phyloP scores from a whole-genome alignment of 2,888 invertebrate genomes.

The Pandemis heparana region DNA sequence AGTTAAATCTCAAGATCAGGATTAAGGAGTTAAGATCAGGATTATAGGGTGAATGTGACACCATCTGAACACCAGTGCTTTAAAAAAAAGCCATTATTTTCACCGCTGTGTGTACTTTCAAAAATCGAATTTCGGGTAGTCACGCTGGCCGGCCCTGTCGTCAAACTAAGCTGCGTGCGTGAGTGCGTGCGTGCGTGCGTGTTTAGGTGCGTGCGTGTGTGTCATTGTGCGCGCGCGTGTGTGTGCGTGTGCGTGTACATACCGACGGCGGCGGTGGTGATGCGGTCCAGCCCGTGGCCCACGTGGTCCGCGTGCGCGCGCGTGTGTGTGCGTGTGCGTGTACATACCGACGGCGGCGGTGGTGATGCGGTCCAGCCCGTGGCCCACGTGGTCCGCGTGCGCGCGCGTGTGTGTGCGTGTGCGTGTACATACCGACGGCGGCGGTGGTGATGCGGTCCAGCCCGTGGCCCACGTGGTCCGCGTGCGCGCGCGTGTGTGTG shows the following conservation, averaged over 20 bases:
- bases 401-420: slow-evolving; percentile 91
- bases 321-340: slow-evolving; percentile 85
- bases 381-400: slow-evolving; percentile 99
- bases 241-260: slow-evolving; percentile 55
- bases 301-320: slow-evolving; percentile 99
- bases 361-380: slow-evolving; percentile 97
- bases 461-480: slow-evolving; percentile 99
- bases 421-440: slow-evolving; percentile 90
- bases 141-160: no score
- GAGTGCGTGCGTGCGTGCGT: slow-evolving; percentile 86
- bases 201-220: slow-evolving; percentile 96
- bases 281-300: slow-evolving; percentile 97
- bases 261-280: slow-evolving; percentile 98
- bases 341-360: slow-evolving; percentile 96
- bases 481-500: slow-evolving; percentile 96
- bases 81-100: no score
- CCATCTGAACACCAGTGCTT: no score
- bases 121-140: no score
- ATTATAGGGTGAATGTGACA: no score
- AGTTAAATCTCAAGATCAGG: no score
- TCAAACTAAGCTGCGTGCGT: no score
- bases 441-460: slow-evolving; percentile 98
- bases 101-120: no score
- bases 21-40: no score
- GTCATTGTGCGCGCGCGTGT: slow-evolving; percentile 99